Evolutionary conservation across 2,888 invertebrate genomes (phyloP).

Genomic region (Portevinia maculata): DNA sequence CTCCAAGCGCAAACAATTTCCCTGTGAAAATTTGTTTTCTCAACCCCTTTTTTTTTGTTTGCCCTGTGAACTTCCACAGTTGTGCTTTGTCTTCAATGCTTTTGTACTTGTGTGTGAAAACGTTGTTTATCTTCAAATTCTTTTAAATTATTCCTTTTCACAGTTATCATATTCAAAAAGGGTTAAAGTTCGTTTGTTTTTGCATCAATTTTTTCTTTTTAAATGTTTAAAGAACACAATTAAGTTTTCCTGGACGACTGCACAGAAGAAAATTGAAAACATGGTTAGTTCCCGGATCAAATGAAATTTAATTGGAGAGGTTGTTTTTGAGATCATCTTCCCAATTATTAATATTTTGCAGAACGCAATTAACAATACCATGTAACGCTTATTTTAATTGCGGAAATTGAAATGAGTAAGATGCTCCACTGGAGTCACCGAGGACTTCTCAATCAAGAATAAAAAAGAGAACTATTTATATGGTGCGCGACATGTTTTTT

Average conservation of each 20-base stretch:
- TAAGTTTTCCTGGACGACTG: background rate
- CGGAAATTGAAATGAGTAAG: constrained; percentile 12
- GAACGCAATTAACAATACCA: background rate
- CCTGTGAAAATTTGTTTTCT: background rate
- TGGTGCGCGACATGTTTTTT: too few relatives aligned
- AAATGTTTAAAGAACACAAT: background rate
- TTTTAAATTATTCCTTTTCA: constrained; percentile 1
- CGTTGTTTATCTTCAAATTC: background rate
- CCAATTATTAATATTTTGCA: background rate
- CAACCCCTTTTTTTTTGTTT: background rate
- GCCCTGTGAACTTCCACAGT: background rate
- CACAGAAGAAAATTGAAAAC: background rate
- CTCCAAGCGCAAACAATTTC: background rate
- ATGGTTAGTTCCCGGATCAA: background rate
- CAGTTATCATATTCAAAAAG: background rate
- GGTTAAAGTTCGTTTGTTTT: background rate
- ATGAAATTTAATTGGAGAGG: constrained; percentile 9
- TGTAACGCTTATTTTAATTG: background rate
- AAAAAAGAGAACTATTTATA: too few relatives aligned
- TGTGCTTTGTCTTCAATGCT: background rate
- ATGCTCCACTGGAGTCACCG: too few relatives aligned
- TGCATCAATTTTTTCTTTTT: background rate
- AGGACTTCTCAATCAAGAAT: too few relatives aligned
- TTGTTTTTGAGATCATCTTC: constrained; percentile 1
- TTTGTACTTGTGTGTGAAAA: background rate